Evolutionary conservation across 2,888 invertebrate genomes (phyloP), one percentile per base, ranked within the genome.

Genomic region (Gonocerus acuteangulatus): DNA sequence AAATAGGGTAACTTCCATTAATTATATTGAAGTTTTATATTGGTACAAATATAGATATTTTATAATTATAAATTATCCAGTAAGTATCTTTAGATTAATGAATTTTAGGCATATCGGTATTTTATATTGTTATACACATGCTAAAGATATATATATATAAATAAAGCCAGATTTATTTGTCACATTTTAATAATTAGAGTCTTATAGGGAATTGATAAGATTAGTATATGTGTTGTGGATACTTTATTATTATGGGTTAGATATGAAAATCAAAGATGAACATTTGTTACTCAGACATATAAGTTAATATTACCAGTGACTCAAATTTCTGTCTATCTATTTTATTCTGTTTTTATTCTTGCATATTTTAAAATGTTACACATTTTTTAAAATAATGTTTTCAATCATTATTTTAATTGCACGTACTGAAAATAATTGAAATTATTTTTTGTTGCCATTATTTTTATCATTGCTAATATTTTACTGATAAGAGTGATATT

Each of bases 91-190:
- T 57, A 57, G 57, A 57, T n/a, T 57, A 57, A n/a, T 57, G 47
- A 27, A 57, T 45, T 45, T 57, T 57, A 45, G 47, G 57, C 47
- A 57, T 57, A 57, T 57, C 57, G 57, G 45, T 57, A 57, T 57
- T 57, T 47, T 57, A 57, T 47, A 45, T 57, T 57, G 57, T 57
- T 47, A 36, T 36, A 45, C 32, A 47, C 57, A 27, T 57, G 57
- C 57, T 57, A 47, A 44, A 57, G 15, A 52, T 52, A 21, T 52
- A 52, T 52, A 9, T 6, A 52, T 52, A 21, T 52, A 52, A 39
- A 9, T 36, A 39, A 52, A 42, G 52, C 52, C 52, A 52, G 9
- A 23, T 39, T 52, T 42, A 42, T 22, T 52, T 52, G 15, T 39
- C 52, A 42, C 23, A 22, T 21, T 52, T 42, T 21, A 52, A 39